Evolutionary conservation across 2,888 invertebrate genomes (phyloP), one percentile per base, ranked within the genome.

Genomic region (Diadegma fenestrale): DNA sequence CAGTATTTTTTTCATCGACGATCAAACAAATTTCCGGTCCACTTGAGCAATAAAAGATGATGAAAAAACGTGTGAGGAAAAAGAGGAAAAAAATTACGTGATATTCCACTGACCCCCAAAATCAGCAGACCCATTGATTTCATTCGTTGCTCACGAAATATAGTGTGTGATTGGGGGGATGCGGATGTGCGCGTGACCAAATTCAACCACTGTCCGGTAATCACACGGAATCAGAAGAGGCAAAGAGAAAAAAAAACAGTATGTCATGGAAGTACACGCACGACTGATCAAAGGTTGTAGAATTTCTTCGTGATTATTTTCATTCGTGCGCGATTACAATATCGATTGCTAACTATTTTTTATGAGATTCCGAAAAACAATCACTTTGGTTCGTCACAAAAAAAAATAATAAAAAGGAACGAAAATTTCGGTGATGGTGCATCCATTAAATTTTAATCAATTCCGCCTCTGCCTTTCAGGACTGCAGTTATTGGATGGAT

Each of bases 221-320:
- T 68, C 54, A 69, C 72, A 66, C 58, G 58, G 48, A 66, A 76
- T 77, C 41, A 51, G 63, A 45, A 61, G 19, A 43, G 33, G 63
- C 45, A 41, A 45, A 48, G 76, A 48, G 41, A 64, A 30, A 30
- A 48, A n/a, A 33, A 64, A 14, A 76, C 19, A 6, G 5, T 17
- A 22, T 14, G 19, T 43, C 43, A 19, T 71, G 64, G 48, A 48
- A 63, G 69, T 58, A 58, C 77, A 61, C 73, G 78, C 45, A 19
- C 51, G 81, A 81, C 73, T 84, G 80, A 81, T 84, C 84, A 84
- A 84, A 78, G 81, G 51, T 37, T 48, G 41, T 3, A 22, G 14
- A 10, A 58, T 77, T 68, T 78, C 75, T 84, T 80, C 51, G 58
- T 80, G 51, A 80, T 80, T 80, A 80, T 66, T 48, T 41, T 48